Base-by-base conservation (phyloP, 1,140 invertebrate genomes). In the Sitophilus oryzae region DNA sequence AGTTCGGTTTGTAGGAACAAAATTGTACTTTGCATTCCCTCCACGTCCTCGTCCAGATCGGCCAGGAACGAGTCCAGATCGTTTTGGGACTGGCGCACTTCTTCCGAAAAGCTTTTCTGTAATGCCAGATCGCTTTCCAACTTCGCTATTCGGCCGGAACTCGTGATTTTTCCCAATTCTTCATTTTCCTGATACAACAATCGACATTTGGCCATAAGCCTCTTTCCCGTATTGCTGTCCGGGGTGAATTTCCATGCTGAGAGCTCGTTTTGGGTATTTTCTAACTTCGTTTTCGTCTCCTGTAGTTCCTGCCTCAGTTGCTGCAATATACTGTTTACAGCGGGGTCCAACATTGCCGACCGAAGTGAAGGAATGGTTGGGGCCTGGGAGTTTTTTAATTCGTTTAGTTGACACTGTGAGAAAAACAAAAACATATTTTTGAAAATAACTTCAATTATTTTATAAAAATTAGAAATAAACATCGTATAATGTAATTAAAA, bases 191-290 rank as follows among this genome's bases (percentile, higher is more conserved):
- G 93, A 70, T 97, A 89, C n/a, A 99, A 76, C 58, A 96, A 77
- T 55, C 93, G 81, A 69, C 95, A 98, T 73, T 96, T 97, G 3
- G 94, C 92, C 94, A 99, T 98, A 52, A 99, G 76, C 58, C 94
- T 84, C 76, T 98, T 98, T 15, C 95, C 95, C 30, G 93, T 97
- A 77, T 96, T 93, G 57, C 92, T 96, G 75, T 98, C 95, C 22
- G 95, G 92, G 15, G 94, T 98, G 71, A 98, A 98, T 75, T 98
- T 98, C 95, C 95, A 98, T 1, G 95, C 95, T 55, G 89, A 91
- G 19, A 98, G 77, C 81, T 98, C 95, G 76, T 95, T 96, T 76
- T 98, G 94, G 19, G 93, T 96, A 76, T 98, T 93, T 74, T 98
- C 93, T 51, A 96, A 78, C 74, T 90, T 89, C 35, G 89, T 85